Evolutionary conservation across 2,888 invertebrate genomes (phyloP).

Genomic region (Athetis lepigone): DNA sequence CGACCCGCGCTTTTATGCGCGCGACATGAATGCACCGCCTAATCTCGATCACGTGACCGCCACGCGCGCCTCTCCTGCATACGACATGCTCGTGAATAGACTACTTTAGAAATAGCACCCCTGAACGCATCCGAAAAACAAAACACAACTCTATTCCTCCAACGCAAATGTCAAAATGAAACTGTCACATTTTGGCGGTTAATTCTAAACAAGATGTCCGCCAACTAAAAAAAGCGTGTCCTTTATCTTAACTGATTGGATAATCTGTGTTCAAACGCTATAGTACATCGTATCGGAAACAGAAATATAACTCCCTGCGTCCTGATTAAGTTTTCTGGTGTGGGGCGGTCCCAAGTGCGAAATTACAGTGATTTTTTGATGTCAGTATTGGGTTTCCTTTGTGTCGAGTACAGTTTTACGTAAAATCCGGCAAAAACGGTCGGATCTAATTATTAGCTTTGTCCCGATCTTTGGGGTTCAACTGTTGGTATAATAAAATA

Average conservation of each 20-base stretch:
- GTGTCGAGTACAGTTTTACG: constrained; percentile 80
- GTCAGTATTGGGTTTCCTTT: constrained; percentile 83
- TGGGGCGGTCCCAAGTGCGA: constrained; percentile 81
- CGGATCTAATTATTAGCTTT: constrained; percentile 87
- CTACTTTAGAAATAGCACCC: constrained; percentile 71
- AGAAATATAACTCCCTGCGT: constrained; percentile 86
- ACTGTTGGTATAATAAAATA: constrained; percentile 68
- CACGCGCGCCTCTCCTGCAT: constrained; percentile 85
- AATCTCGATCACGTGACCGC: constrained; percentile 87
- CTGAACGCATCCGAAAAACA: constrained; percentile 41
- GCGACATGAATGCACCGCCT: constrained; percentile 86
- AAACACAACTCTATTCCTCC: constrained; percentile 69
- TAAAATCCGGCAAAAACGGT: constrained; percentile 84
- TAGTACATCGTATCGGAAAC: constrained; percentile 89
- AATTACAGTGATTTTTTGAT: constrained; percentile 89
- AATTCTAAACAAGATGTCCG: constrained; percentile 65
- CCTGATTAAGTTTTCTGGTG: constrained; percentile 87
- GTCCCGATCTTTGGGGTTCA: constrained; percentile 71
- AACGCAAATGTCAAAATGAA: constrained; percentile 70
- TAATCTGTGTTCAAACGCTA: constrained; percentile 90
- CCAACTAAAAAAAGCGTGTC: constrained; percentile 86
- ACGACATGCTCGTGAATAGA: constrained; percentile 80
- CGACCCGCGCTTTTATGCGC: constrained; percentile 83
- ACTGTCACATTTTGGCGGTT: constrained; percentile 74
- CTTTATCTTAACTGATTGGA: constrained; percentile 91